Conservation (phyloP, 2,888 invertebrate genomes). For the Drosophila pseudotalamancana region DNA sequence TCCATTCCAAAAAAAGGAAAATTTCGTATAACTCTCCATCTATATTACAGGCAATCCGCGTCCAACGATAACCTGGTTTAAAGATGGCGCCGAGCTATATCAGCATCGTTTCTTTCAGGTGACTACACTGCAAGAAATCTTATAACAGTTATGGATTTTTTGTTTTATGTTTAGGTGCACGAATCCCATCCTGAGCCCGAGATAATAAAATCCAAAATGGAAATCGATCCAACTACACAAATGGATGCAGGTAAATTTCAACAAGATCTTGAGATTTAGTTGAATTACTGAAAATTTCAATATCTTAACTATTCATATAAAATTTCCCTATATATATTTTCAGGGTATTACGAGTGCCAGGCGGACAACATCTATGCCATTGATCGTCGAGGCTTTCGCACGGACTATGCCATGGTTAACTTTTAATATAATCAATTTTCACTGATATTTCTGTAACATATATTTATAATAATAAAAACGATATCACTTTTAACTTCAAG, state of each 20-base stretch:
- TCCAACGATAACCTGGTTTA: slow-evolving; percentile 97
- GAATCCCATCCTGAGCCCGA: slow-evolving; percentile 93
- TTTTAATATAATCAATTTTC: slow-evolving; percentile 62
- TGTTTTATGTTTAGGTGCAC: slow-evolving; percentile 87
- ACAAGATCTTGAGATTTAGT: not conserved
- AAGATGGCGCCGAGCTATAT: slow-evolving; percentile 97
- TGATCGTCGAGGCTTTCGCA: slow-evolving; percentile 95
- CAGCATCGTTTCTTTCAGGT: slow-evolving; percentile 95
- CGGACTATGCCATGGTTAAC: slow-evolving; percentile 88
- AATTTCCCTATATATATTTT: not conserved
- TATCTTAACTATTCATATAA: not conserved
- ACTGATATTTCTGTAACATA: slow-evolving; percentile 9
- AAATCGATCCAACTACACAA: slow-evolving; percentile 97
- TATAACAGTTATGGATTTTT: not conserved
- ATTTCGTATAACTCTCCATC: not conserved
- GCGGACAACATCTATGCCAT: slow-evolving; percentile 97
- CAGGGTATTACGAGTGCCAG: slow-evolving; percentile 93
- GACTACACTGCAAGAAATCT: slow-evolving; percentile 19
- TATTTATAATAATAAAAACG: slow-evolving; percentile 12
- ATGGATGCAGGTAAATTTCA: slow-evolving; percentile 92
- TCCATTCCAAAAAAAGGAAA: too few relatives aligned
- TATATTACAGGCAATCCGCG: slow-evolving; percentile 86
- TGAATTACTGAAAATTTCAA: not conserved
- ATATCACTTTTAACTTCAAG: slow-evolving; percentile 26
- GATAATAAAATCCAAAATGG: slow-evolving; percentile 95